These are phyloP conservation scores for Phalera bucephala DNA, from an alignment of 2,888 invertebrate genomes.

Conservation along the genomic window DNA sequence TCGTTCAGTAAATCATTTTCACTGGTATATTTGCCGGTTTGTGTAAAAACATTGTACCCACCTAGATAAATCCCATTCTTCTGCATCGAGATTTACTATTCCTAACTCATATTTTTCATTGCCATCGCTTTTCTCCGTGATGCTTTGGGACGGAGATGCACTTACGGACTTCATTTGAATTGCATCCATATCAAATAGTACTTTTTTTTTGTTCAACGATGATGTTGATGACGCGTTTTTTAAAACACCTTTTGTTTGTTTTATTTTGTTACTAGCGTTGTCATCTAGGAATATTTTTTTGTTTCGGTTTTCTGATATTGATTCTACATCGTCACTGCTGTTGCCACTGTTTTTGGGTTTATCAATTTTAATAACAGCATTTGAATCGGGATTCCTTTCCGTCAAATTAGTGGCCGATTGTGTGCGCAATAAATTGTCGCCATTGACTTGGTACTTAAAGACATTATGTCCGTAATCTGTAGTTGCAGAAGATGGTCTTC, in stretches of 20 bases:
- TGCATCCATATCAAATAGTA: constrained; percentile 84
- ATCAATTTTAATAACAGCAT: constrained; percentile 11
- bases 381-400: constrained; percentile 22
- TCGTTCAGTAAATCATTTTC: too few relatives aligned
- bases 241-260: constrained; percentile 81
- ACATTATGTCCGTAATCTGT: constrained; percentile 36
- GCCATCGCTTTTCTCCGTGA: constrained; percentile 64
- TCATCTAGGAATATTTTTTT: constrained; percentile 52
- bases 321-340: constrained; percentile 52
- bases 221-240: constrained; percentile 82
- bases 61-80: constrained; percentile 83
- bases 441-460: constrained; percentile 39
- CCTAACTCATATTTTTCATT: constrained; percentile 66
- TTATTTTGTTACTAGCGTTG: constrained; percentile 37
- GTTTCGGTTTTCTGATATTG: constrained; percentile 40
- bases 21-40: too few relatives aligned
- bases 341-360: constrained; percentile 27
- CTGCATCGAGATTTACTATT: constrained; percentile 68
- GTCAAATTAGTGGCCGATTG: constrained; percentile 51
- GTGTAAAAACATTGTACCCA: too few relatives aligned
- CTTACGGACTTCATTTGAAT: constrained; percentile 80
- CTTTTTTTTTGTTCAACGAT: constrained; percentile 84
- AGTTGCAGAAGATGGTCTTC: constrained; percentile 56
- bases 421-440: constrained; percentile 41
- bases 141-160: constrained; percentile 77